Conservation (phyloP, 2,797 vertebrate genomes). For the Tokudaia tokunoshimensis region DNA sequence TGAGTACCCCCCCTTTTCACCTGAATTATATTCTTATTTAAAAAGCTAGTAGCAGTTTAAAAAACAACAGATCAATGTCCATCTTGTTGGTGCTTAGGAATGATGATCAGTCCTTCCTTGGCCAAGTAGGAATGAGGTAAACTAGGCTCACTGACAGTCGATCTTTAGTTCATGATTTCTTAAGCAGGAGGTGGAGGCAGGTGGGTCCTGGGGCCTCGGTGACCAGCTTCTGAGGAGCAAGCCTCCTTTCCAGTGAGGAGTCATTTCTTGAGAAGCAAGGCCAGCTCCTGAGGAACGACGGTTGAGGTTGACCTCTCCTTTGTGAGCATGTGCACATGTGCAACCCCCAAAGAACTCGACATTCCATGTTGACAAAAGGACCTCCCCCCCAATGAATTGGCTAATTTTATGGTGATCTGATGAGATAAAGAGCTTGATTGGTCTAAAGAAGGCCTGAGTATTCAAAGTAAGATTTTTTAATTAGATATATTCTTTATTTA, state of each 20-base stretch:
- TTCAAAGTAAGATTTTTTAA: neutral
- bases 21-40: neutral
- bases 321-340: neutral
- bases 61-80: neutral
- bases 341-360: neutral
- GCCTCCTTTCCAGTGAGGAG: neutral
- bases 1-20: neutral
- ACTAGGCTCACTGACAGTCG: neutral
- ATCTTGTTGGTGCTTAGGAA: neutral
- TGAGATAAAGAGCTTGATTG: neutral
- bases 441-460: neutral
- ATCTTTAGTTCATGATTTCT: neutral
- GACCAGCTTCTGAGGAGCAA: neutral
- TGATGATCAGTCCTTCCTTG: neutral
- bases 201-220: neutral
- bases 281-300: no score
- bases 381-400: neutral
- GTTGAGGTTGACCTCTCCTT: neutral
- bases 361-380: neutral
- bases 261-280: neutral
- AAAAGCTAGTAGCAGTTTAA: neutral
- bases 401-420: neutral
- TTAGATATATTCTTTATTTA: neutral
- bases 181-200: neutral
- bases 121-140: neutral